Evolutionary conservation across 1,140 invertebrate species (phyloP), one percentile per base, ranked within the genome.

Genomic region (Agrypnia vestita): DNA sequence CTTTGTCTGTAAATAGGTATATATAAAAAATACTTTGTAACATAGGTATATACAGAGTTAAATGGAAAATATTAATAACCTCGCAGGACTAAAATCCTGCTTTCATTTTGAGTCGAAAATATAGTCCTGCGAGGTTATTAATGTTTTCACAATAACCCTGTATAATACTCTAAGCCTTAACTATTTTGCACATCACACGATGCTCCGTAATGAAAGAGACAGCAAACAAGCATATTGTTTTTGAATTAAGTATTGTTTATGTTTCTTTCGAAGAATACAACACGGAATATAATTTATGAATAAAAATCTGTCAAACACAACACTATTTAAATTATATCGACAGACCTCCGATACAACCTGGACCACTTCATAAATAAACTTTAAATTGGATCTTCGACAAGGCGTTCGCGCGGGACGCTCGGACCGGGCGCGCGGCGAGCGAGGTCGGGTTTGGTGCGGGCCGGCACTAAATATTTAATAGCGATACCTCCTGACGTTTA

Each of bases 401-500:
- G 69, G 17, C 61, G 49, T n/a, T 73, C 51, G 47, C 15, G 21
- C 49, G 9, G 10, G 25, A 47, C 10, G 69, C n/a, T 73, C 69
- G 69, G 49, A n/a, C 19, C 13, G 13, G 43, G n/a, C 3, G 67
- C 6, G 44, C 67, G 67, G 35, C 46, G 11, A 15, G 10, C 11
- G 51, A 10, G 69, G 12, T 73, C 69, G 51, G 69, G 47, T 43
- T 35, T 25, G 49, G 47, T 73, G 69, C 49, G 69, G 69, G 49
- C 69, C 19, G 35, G 51, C 53, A 73, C 69, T 73, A 73, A 82
- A 80, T 76, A 80, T 82, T 82, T 79, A 82, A 79, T 76, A 51
- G 56, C 81, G 75, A 82, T 82, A 77, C 71, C 79, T 82, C 73
- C 69, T 82, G 81, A 82, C 81, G 75, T 82, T 82, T 82, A 82